Base-by-base conservation (phyloP, 2,888 invertebrate species). In the Netelia inedita region DNA sequence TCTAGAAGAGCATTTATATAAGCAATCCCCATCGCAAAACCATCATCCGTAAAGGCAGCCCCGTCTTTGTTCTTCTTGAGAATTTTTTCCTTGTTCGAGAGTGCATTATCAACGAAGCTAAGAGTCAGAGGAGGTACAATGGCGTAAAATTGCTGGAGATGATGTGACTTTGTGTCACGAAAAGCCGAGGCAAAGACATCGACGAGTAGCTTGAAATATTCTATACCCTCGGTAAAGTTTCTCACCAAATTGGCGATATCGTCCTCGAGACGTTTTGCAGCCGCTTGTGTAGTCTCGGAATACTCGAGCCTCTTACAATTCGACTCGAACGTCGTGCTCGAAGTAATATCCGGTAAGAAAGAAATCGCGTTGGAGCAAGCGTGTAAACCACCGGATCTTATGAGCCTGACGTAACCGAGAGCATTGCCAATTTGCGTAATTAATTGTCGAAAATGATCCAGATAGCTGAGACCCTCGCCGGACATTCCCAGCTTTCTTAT, bases 41-140 rank as follows among this genome's bases (percentile, higher is more conserved):
- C 99, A 94, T 99, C 99, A 94, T 99, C 99, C 11, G 99, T 98
- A 92, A 99, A 98, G 0, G 98, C 96, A 69, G 98, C 97, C 14
- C 97, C 98, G 14, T 95, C 95, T 94, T 97, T 97, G 92, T 97
- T 97, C 92, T 98, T 98, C 92, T 98, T 98, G 85, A 96, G 97
- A 94, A 99, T 96, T 93, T 98, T 97, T 91, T 99, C 98, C 92
- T 99, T 99, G 86, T 97, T 97, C 65, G 97, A 96, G 85, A 99
- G 96, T 89, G 98, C 97, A 93, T 99, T 97, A 91, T 99, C 99
- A 23, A 99, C 96, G 94, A 97, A 99, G 94, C 99, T 99, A 82
- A 99, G 95, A 0, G 98, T 98, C 89, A 99, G 94, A 0, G 99
- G 97, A 28, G 99, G 99, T 59, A 99, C 95, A 85, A 99, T 98